Percentiles rank a stretch among this genome's conserved stretches.
These are phyloP conservation scores for Edolisoma coerulescens DNA, from an alignment of 2,113 vertebrate species.

Conservation along the genomic window DNA sequence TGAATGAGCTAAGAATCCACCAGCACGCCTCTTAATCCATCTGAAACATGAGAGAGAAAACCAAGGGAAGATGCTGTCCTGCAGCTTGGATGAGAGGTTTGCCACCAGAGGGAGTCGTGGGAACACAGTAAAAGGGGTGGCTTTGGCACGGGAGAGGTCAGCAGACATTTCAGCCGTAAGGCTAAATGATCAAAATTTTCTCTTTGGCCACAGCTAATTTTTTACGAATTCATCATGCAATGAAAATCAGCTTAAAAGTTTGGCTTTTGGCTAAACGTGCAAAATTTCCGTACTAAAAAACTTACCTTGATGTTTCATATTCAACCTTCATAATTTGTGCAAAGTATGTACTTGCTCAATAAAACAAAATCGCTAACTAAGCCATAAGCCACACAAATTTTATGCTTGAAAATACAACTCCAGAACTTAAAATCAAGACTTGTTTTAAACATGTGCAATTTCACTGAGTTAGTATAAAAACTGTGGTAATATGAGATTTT, in stretches of 20 bases:
- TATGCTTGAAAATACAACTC: background rate
- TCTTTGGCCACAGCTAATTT: background rate
- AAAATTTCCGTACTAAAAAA: background rate
- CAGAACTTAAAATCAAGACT: background rate
- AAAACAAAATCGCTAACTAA: background rate
- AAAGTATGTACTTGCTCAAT: background rate
- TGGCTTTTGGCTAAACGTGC: background rate
- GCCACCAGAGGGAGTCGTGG: constrained; percentile 74
- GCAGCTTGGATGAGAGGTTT: background rate
- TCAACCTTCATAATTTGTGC: background rate
- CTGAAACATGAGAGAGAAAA: background rate
- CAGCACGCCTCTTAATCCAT: background rate
- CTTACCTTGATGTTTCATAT: background rate
- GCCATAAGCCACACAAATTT: background rate
- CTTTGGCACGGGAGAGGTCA: background rate
- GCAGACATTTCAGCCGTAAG: background rate
- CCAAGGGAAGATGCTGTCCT: background rate
- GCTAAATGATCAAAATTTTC: background rate
- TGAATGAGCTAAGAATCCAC: background rate
- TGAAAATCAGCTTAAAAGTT: background rate
- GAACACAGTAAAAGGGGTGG: constrained; percentile 41
- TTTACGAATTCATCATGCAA: background rate
- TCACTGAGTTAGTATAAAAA: background rate
- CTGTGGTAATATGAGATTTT: background rate
- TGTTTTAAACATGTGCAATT: background rate